Evolutionary conservation across 2,113 vertebrate genomes (phyloP).

Genomic region (Toxotes chatareus): DNA sequence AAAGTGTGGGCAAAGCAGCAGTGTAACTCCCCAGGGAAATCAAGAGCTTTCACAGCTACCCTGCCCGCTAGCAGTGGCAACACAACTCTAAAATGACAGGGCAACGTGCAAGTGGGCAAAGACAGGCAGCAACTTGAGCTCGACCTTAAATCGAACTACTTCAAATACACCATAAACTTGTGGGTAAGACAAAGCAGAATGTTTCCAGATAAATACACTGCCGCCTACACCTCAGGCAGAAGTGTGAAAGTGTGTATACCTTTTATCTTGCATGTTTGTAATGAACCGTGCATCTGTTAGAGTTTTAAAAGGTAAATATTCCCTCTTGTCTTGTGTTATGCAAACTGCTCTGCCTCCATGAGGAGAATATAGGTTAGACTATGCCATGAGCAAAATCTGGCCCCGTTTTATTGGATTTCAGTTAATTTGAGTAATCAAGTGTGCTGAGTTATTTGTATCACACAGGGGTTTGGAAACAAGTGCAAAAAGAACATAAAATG

Average conservation of each 20-base stretch:
- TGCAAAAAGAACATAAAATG: conserved; percentile 25
- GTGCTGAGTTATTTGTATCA: conserved; percentile 28
- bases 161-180: conserved; percentile 34
- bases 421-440: conserved; percentile 38
- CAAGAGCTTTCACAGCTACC: conserved; percentile 72
- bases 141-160: conserved; percentile 56
- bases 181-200: conserved; percentile 23
- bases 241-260: conserved; percentile 6
- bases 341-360: neutral
- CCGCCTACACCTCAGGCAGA: conserved; percentile 23
- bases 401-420: conserved; percentile 36
- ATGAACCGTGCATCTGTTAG: conserved; percentile 15
- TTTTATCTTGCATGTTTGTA: conserved; percentile 21
- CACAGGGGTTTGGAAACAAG: neutral
- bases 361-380: conserved; percentile 47
- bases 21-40: conserved; percentile 78
- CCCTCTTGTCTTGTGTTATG: conserved; percentile 21
- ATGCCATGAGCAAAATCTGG: conserved; percentile 48
- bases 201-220: conserved; percentile 30
- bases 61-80: conserved; percentile 63
- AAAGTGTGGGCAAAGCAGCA: conserved; percentile 71
- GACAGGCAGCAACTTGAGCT: conserved; percentile 55
- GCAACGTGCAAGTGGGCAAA: conserved; percentile 27
- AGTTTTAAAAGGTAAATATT: conserved; percentile 37
- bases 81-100: conserved; percentile 66